Evolutionary conservation across 2,113 vertebrate genomes (phyloP).

Genomic region (Circaetus cinerascens): DNA sequence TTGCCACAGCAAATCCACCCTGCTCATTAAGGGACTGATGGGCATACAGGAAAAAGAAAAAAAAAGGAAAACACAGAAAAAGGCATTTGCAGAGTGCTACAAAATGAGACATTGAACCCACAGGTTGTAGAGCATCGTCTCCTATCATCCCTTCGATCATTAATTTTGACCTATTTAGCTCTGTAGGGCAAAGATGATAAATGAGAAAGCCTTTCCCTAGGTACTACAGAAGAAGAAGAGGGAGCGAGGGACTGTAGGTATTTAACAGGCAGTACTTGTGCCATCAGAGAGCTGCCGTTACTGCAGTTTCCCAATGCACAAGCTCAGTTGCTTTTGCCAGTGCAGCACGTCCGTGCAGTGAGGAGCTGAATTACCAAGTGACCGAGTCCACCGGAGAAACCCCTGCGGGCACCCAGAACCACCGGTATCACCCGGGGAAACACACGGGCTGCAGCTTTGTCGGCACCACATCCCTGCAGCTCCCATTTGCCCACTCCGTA

Average conservation of each 20-base stretch:
- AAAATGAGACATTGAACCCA: not conserved
- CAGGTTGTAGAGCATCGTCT: not conserved
- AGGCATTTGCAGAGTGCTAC: not conserved
- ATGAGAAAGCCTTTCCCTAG: not conserved
- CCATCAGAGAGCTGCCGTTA: not conserved
- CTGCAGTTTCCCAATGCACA: not conserved
- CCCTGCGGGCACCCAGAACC: not conserved
- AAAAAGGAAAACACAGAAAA: not conserved
- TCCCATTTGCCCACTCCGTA: accelerated
- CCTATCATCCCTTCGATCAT: not conserved
- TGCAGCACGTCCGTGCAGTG: accelerated
- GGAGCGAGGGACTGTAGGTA: accelerated
- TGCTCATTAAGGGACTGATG: not conserved
- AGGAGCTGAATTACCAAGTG: not conserved
- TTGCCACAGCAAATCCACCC: not conserved
- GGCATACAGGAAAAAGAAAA: not conserved
- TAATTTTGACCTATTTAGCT: not conserved
- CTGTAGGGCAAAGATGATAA: not conserved
- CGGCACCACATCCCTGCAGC: accelerated
- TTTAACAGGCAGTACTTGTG: not conserved
- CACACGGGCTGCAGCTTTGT: accelerated
- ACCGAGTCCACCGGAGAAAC: accelerated
- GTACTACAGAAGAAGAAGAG: not conserved
- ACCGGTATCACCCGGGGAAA: accelerated
- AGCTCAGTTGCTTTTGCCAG: not conserved